Evolutionary conservation across 2,113 vertebrate species (phyloP), one percentile per base, ranked within the genome.

Genomic region (Bufo gargarizans): DNA sequence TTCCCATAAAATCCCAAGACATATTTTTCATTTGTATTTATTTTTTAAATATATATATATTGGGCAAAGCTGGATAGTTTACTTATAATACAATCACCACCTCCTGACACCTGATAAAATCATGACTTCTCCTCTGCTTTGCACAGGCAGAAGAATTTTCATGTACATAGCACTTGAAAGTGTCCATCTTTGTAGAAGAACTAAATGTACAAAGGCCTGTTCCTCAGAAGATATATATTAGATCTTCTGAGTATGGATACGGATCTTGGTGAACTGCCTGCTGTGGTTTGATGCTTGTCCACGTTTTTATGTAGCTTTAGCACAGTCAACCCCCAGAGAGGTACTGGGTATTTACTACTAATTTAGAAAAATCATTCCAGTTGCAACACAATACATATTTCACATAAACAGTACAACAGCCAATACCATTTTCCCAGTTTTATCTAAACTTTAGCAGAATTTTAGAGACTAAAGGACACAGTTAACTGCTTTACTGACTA

Each of bases 1-100:
- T 53, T 69, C 76, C 63, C 69, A 53, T 72, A 88, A 88, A 88
- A 88, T 76, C 80, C 79, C 80, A 82, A 71, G 67, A 86, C 49
- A 3, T 67, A 67, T 55, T 86, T 77, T 82, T 72, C n/a, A 71
- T 87, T 47, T 69, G 11, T 59, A 56, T 61, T 74, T 65, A 61
- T 74, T 53, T 67, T 86, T 19, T 58, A 86, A 86, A 76, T 88
- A 14, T 33, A 33, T 33, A 33, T 33, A 33, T 33, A 33, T 33
- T 53, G 67, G 80, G 80, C 79, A 76, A 76, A 82, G 76, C 79
- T 76, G 49, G 49, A 74, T 88, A n/a, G 72, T 86, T 86, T 55
- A 72, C 14, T 72, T 86, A 86, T 86, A 79, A 56, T 86, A 88
- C 86, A 88, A 59, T 76, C 79, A 74, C 67, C 13, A 19, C 33